Conservation (phyloP, 2,797 vertebrate genomes). For the Pempheris klunzingeri region DNA sequence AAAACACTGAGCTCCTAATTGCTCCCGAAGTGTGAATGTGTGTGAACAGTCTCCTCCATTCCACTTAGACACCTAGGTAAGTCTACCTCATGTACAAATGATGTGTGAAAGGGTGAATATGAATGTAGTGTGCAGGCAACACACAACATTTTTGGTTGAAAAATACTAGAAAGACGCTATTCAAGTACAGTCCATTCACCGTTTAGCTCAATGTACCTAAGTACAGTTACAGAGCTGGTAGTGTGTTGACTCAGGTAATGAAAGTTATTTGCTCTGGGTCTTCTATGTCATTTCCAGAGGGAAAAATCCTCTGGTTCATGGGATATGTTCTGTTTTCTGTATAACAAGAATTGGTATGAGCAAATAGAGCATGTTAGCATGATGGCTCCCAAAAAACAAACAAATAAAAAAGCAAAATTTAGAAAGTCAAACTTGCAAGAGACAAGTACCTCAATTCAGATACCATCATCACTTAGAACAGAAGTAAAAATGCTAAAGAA, state of each 20-base stretch:
- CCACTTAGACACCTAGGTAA: too few relatives aligned
- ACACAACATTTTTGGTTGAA: too few relatives aligned
- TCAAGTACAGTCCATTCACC: too few relatives aligned
- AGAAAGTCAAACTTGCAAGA: not conserved
- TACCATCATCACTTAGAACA: not conserved
- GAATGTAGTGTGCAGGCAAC: too few relatives aligned
- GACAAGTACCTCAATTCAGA: too few relatives aligned
- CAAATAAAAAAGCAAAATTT: conserved; percentile 9
- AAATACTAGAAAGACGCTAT: too few relatives aligned
- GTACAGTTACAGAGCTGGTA: not conserved
- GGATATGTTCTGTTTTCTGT: not conserved
- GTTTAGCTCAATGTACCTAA: not conserved
- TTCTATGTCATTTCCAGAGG: not conserved
- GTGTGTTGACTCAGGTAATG: not conserved
- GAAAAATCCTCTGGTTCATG: not conserved
- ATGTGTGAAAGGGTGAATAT: too few relatives aligned
- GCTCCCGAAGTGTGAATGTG: too few relatives aligned
- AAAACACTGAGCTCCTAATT: too few relatives aligned
- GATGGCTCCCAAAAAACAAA: not conserved
- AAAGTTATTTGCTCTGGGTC: not conserved
- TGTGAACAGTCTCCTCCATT: too few relatives aligned
- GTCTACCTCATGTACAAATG: too few relatives aligned
- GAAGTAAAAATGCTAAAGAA: not conserved
- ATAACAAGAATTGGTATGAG: not conserved
- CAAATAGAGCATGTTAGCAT: conserved; percentile 1